Base-by-base conservation (phyloP, 1,140 invertebrate species). In the Maniola jurtina region DNA sequence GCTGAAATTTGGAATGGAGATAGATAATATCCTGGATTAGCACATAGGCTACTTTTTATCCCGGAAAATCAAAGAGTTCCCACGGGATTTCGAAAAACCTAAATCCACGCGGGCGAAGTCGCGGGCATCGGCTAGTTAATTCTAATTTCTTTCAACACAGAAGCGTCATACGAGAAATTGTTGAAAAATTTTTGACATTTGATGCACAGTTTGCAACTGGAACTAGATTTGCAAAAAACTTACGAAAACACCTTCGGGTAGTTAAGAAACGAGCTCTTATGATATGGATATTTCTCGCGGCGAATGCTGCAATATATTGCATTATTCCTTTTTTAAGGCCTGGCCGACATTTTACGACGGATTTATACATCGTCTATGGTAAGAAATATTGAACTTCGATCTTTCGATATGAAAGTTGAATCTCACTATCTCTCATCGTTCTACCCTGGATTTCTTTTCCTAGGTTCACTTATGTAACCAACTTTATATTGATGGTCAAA, bases 231-330 rank as follows among this genome's bases (percentile, higher is more conserved):
- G 35, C 50, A 25, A 63, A 3, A 38, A 54, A 42, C 16, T 38
- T 63, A 33, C 38, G 36, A 25, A 63, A 55, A 36, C 25, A 33
- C 25, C 38, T 63, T 25, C 15, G 25, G 16, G 11, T 42, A 2
- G 38, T 63, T 9, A 63, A 63, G 38, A 54, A 55, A 55, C 35
- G 61, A 33, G 48, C 61, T 2, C 6, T 42, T 14, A 14, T 42
- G 5, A 68, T 69, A 35, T 80, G 79, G 76, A 7, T 70, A 9
- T 35, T 72, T 5, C 25, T 76, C 9, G 63, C 72, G 5, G 25
- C 50, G 0, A 71, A 77, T 52, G 75, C 70, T 5, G 13, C 65
- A 2, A 35, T 76, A 0, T 81, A 80, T 36, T 9, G 73, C 6
- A 8, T 67, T 0, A 55, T 66, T 6, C 73, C 80, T 1, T 38